These are phyloP conservation scores for Halictus quadricinctus DNA, from an alignment of 2,888 invertebrate genomes.

Conservation along the genomic window DNA sequence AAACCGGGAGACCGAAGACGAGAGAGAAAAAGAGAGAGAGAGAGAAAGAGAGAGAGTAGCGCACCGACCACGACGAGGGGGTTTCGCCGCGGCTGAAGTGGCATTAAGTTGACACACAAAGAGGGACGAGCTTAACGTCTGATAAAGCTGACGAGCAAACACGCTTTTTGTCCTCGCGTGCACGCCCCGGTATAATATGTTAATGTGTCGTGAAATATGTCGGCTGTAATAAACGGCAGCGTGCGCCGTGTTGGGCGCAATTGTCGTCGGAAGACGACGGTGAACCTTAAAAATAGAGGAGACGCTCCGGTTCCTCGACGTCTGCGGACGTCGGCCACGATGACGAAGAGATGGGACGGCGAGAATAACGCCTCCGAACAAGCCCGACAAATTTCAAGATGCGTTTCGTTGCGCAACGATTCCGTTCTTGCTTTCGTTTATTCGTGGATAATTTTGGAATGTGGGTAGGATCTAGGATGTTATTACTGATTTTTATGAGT, in stretches of 20 bases:
- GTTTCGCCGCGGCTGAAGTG: constrained; percentile 70
- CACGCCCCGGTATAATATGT: constrained; percentile 70
- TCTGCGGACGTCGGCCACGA: constrained; percentile 8
- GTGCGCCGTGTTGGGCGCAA: background rate
- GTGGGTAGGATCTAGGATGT: too few species aligned
- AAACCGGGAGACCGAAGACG: background rate
- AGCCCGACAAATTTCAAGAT: background rate
- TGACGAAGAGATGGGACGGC: background rate
- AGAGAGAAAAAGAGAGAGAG: constrained; percentile 21
- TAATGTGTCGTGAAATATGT: constrained; percentile 73
- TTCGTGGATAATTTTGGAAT: background rate
- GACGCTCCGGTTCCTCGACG: constrained; percentile 21
- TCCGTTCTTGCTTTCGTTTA: background rate
- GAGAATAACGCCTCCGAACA: background rate
- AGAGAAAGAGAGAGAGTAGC: constrained; percentile 35
- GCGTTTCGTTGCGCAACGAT: background rate
- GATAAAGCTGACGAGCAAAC: constrained; percentile 77
- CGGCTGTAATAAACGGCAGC: constrained; percentile 64
- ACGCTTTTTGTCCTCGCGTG: constrained; percentile 72
- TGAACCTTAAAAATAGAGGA: constrained; percentile 48
- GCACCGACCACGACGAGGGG: constrained; percentile 56
- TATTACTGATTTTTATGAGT: too few species aligned
- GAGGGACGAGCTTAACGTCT: constrained; percentile 73
- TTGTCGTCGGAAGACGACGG: constrained; percentile 6
- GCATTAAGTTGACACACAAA: constrained; percentile 77